Conservation (phyloP, 2,113 vertebrate species). For the Condylura cristata region DNA sequence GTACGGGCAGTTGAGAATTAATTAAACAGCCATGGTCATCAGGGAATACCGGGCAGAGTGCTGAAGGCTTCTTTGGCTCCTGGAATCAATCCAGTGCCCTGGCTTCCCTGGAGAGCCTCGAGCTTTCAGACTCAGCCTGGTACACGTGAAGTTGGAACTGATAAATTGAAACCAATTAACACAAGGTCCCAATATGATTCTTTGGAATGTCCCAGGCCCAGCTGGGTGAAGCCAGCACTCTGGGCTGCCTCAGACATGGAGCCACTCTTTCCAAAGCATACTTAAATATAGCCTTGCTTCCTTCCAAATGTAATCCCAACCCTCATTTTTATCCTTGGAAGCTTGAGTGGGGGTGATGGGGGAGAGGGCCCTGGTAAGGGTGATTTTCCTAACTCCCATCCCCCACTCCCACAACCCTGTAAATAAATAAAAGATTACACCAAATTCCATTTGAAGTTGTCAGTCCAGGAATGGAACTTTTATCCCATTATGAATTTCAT, state of each 20-base stretch:
- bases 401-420: constrained; percentile 66
- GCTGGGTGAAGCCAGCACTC: constrained; percentile 61
- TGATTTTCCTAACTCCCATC: constrained; percentile 43
- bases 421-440: constrained; percentile 79
- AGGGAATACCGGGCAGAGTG: not conserved
- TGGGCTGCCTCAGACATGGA: constrained; percentile 57
- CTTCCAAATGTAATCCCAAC: constrained; percentile 73
- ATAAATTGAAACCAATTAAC: constrained; percentile 76
- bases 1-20: constrained; percentile 16
- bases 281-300: constrained; percentile 81
- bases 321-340: constrained; percentile 75
- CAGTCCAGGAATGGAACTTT: constrained; percentile 79
- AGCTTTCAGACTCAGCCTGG: not conserved
- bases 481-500: constrained; percentile 82
- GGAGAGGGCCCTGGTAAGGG: not conserved
- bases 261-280: constrained; percentile 77
- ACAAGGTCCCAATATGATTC: constrained; percentile 56
- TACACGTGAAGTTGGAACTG: constrained; percentile 45
- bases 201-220: constrained; percentile 63
- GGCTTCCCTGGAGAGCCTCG: not conserved
- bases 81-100: not conserved
- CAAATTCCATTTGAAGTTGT: constrained; percentile 78
- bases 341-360: not conserved
- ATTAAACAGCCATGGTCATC: not conserved
- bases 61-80: not conserved